Percentiles rank a stretch among this genome's conserved stretches.
These are phyloP conservation scores for Xanthorhoe designata DNA, from an alignment of 2,888 invertebrate species.

Conservation along the genomic window DNA sequence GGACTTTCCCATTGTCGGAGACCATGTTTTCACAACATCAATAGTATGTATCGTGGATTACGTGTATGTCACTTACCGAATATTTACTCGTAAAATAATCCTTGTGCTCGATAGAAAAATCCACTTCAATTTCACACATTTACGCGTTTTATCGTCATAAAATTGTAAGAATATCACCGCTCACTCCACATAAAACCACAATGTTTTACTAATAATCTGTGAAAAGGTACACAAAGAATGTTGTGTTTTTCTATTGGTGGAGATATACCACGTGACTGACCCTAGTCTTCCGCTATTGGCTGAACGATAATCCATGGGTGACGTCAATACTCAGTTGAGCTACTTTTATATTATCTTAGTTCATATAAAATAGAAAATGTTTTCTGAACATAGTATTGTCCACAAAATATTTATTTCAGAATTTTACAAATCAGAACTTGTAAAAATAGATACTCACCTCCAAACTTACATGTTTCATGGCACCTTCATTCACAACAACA, in stretches of 20 bases:
- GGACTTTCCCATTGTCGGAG: constrained; percentile 75
- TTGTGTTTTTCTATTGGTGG: constrained; percentile 77
- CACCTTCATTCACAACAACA: constrained; percentile 74
- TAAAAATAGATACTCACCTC: constrained; percentile 49
- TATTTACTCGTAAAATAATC: constrained; percentile 88
- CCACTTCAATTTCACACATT: constrained; percentile 89
- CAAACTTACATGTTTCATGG: constrained; percentile 61
- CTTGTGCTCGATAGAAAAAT: constrained; percentile 88
- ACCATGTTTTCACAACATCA: constrained; percentile 65
- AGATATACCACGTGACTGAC: constrained; percentile 80
- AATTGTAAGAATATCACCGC: constrained; percentile 84
- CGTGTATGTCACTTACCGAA: constrained; percentile 86
- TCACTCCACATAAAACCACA: constrained; percentile 83
- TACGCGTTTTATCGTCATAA: constrained; percentile 81
- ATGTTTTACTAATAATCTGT: constrained; percentile 81
- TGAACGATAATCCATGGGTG: constrained; percentile 47
- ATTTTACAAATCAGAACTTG: constrained; percentile 11
- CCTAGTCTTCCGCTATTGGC: constrained; percentile 73
- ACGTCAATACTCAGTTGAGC: constrained; percentile 62
- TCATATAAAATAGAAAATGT: not conserved
- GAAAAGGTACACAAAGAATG: constrained; percentile 86
- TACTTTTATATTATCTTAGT: constrained; percentile 42
- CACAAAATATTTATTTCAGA: not conserved
- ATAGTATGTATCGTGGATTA: constrained; percentile 39
- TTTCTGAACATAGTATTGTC: not conserved